A percentile compares a stretch with the other conserved stretches of the same genome.
Conservation (phyloP, 1,140 invertebrate genomes). For the Danaus melanippus region DNA sequence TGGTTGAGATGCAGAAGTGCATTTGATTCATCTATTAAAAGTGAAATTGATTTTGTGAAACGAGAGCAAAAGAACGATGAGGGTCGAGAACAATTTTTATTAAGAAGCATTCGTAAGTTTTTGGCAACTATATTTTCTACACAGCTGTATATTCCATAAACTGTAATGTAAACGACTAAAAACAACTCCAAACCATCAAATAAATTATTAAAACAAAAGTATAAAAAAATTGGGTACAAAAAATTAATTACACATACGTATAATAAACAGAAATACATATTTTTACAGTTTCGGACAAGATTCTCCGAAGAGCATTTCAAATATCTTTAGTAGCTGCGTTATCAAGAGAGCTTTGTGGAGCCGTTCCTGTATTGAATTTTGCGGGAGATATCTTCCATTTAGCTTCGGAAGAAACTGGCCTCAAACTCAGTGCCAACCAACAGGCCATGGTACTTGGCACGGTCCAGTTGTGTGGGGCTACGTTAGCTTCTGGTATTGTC, state of each 20-base stretch:
- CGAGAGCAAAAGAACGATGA: conserved; percentile 17
- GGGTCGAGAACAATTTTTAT: conserved; percentile 10
- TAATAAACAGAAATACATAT: neutral
- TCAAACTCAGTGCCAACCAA: conserved; percentile 30
- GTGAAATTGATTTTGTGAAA: neutral
- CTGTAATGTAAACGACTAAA: no score
- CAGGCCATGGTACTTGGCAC: conserved; percentile 32
- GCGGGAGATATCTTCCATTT: conserved; percentile 32
- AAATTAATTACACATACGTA: no score
- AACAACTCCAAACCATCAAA: no score
- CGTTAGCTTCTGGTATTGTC: conserved; percentile 28
- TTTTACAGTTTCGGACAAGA: conserved; percentile 30
- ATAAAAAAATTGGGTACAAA: no score
- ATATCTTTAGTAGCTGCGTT: conserved; percentile 28
- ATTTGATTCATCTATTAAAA: neutral
- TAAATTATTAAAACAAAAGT: no score
- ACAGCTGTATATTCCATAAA: neutral
- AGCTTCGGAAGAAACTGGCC: conserved; percentile 15
- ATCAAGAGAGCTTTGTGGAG: conserved; percentile 31
- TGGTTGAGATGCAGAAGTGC: conserved; percentile 5
- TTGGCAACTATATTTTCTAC: neutral
- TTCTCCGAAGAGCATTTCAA: conserved; percentile 28
- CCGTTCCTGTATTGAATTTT: conserved; percentile 34
- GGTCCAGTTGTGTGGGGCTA: conserved; percentile 29
- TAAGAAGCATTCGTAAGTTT: conserved; percentile 21